A percentile compares a stretch with the other conserved stretches of the same genome.
These are phyloP conservation scores for Corythucha ciliata DNA, from an alignment of 2,888 invertebrate species.

Conservation along the genomic window DNA sequence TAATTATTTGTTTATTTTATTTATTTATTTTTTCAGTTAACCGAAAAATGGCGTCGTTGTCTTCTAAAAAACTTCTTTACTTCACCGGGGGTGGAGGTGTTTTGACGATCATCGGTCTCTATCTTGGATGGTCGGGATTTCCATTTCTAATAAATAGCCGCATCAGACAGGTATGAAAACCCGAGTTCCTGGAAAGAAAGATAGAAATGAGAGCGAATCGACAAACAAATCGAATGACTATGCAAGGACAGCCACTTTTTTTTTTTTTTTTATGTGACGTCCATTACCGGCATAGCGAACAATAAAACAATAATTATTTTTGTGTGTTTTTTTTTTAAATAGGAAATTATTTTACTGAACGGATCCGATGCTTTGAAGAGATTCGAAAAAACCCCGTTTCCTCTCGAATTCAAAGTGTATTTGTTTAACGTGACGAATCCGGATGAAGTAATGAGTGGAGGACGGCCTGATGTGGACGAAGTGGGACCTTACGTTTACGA, in stretches of 20 bases:
- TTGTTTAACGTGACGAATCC: constrained; percentile 30
- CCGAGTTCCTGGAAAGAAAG: too few species aligned
- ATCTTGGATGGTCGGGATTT: constrained; percentile 14
- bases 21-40: constrained; percentile 15
- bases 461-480: constrained; percentile 22
- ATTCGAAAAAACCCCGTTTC: constrained; percentile 24
- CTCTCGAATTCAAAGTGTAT: constrained; percentile 28
- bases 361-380: constrained; percentile 20
- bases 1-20: too few species aligned
- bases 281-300: too few species aligned
- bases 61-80: constrained; percentile 9
- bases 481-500: constrained; percentile 29
- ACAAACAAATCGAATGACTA: too few species aligned
- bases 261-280: too few species aligned
- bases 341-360: too few species aligned
- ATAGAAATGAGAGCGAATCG: too few species aligned
- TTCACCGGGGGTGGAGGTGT: constrained; percentile 16
- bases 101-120: constrained; percentile 11
- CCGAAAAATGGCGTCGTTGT: constrained; percentile 15
- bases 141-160: constrained; percentile 8
- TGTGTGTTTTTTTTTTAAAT: too few species aligned
- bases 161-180: constrained; percentile 10
- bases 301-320: too few species aligned
- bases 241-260: too few species aligned
- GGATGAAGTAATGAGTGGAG: constrained; percentile 24